Base-by-base conservation (phyloP, 2,888 invertebrate species). In the Sminthurides aquaticus region DNA sequence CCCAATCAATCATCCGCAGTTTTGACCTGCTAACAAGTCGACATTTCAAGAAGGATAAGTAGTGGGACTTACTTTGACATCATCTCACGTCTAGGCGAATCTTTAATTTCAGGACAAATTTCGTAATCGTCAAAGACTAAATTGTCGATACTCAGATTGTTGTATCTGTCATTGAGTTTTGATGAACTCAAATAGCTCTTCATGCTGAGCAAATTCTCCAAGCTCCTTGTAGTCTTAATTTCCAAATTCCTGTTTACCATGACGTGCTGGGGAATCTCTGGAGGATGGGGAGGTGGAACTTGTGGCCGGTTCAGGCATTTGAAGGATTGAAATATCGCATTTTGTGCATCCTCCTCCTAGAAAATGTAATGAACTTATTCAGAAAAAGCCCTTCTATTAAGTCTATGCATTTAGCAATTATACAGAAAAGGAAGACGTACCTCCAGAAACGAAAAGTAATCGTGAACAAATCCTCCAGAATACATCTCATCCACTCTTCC, bases 151-250 rank as follows among this genome's bases (percentile, higher is more conserved):
- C 64, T 64, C 8, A 64, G 64, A 52, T 64, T 64, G 27, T 64
- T 64, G 56, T 64, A 64, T 48, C 64, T 54, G 5, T 64, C 64
- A 28, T 64, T 64, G 11, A 64, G 55, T 48, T 64, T 64, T 3
- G 64, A 64, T 5, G 64, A 60, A 48, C 64, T 64, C 56, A 64
- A 54, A 27, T 64, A 64, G 11, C 59, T 64, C 49, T 64, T 64
- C 64, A 64, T 80, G 68, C 82, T 82, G 8, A 92, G 77, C 1
- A 92, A 80, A 77, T 92, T 91, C 76, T 92, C 92, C 64, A 92
- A 79, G 43, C 91, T 91, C 72, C 87, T 57, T 43, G 68, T 66
- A 49, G 55, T 65, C 24, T 65, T 60, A 26, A 65, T 61, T n/a
- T 61, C 58, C 15, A 2, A 28, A n/a, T 57, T 57, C 18, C 28